A percentile compares a stretch with the other conserved stretches of the same genome.
phyloP scores from a whole-genome alignment of 2,113 vertebrate species.

The Thinocorus orbignyianus region DNA sequence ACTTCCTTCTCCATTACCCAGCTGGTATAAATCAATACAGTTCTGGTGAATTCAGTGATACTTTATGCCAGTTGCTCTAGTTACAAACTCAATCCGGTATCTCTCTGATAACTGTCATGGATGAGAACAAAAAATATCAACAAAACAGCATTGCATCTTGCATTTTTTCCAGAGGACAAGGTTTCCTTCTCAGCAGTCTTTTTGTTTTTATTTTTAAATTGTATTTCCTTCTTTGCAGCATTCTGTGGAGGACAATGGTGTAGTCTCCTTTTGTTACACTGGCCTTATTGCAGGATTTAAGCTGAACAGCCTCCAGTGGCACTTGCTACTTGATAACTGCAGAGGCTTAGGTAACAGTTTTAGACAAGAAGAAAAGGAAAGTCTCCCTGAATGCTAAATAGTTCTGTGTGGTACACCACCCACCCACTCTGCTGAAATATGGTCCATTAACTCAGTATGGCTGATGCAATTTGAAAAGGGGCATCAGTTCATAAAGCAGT shows the following conservation, averaged over 20 bases:
- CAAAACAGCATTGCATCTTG: background rate
- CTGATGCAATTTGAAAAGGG: background rate
- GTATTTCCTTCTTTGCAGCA: background rate
- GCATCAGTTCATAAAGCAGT: background rate
- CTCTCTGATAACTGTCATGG: background rate
- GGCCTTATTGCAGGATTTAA: background rate
- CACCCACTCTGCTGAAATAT: slow-evolving; percentile 2
- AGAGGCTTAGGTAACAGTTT: background rate
- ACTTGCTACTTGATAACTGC: background rate
- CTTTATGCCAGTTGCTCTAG: background rate
- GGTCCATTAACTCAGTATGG: background rate
- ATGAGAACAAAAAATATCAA: background rate
- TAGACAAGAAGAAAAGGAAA: background rate
- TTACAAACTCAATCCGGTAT: background rate
- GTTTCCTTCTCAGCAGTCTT: background rate
- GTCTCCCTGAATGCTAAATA: background rate
- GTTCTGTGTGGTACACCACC: background rate
- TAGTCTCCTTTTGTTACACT: background rate
- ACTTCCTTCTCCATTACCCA: background rate
- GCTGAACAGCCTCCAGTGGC: background rate
- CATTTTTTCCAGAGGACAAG: background rate
- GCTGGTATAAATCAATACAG: background rate
- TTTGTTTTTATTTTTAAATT: background rate
- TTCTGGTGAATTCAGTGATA: background rate
- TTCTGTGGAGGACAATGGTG: background rate